A percentile compares a stretch with the other conserved stretches of the same genome.
Conservation (phyloP, 2,797 vertebrate genomes). For the Pygocentrus nattereri region DNA sequence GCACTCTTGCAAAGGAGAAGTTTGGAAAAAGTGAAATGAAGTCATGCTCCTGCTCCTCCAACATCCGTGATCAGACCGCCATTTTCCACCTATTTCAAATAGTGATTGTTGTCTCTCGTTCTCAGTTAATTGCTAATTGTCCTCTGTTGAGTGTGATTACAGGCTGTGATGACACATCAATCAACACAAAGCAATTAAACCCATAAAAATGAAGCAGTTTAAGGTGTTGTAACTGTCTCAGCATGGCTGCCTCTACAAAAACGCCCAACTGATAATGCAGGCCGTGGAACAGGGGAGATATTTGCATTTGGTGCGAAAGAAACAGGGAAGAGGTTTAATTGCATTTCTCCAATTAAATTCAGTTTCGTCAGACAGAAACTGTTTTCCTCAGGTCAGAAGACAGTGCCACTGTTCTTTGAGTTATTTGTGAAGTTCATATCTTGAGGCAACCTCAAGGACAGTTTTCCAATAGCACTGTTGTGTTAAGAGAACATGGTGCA, state of each 20-base stretch:
- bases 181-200: slow-evolving; percentile 31
- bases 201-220: not conserved
- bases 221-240: not conserved
- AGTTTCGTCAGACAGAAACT: not conserved
- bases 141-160: not conserved
- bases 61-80: not conserved
- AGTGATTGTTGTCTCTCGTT: not conserved
- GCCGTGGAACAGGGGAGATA: not conserved
- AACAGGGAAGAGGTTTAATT: not conserved
- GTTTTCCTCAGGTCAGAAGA: not conserved
- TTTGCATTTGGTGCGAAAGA: not conserved
- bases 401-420: not conserved
- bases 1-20: not conserved
- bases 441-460: no score
- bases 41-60: not conserved
- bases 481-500: not conserved
- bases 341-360: slow-evolving; percentile 1
- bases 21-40: not conserved
- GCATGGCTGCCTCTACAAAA: not conserved
- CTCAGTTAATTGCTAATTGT: slow-evolving; percentile 22
- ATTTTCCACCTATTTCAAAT: not conserved
- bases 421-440: not conserved
- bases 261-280: not conserved
- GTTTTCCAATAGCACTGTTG: not conserved
- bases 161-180: slow-evolving; percentile 2